phyloP scores from a whole-genome alignment of 2,797 vertebrate species.

The Lophius americanus region DNA sequence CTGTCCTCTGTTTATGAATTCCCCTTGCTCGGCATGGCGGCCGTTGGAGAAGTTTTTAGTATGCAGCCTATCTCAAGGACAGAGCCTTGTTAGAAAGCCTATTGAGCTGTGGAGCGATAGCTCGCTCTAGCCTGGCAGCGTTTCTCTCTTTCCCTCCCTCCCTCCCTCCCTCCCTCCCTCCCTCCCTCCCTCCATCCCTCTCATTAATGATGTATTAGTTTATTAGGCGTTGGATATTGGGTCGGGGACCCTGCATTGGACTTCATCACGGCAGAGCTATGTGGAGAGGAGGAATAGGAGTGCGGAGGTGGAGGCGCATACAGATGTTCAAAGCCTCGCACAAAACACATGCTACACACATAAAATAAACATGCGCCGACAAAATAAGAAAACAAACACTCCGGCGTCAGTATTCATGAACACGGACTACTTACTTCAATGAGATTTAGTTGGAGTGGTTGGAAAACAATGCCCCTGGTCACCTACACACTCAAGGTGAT shows the following conservation, averaged over 20 bases:
- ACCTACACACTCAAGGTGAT: constrained; percentile 39
- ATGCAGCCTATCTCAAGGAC: constrained; percentile 88
- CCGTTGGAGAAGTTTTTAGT: constrained; percentile 83
- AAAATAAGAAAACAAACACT: constrained; percentile 47
- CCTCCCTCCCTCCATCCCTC: constrained; percentile 39
- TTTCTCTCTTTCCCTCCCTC: constrained; percentile 55
- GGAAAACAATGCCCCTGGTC: constrained; percentile 51
- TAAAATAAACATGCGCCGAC: constrained; percentile 62
- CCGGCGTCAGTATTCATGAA: constrained; percentile 72
- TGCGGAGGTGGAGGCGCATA: constrained; percentile 49
- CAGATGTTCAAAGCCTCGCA: constrained; percentile 52
- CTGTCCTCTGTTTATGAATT: constrained; percentile 85
- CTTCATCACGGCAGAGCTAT: constrained; percentile 68
- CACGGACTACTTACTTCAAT: constrained; percentile 62
- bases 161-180: constrained; percentile 31
- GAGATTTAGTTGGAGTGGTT: constrained; percentile 65
- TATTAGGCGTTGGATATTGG: constrained; percentile 79
- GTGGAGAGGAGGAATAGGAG: constrained; percentile 62
- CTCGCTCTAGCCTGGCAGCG: constrained; percentile 57
- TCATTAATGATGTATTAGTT: constrained; percentile 83
- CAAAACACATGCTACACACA: constrained; percentile 42
- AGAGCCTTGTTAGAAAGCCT: constrained; percentile 79
- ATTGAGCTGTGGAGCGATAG: constrained; percentile 79
- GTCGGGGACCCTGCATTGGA: constrained; percentile 76
- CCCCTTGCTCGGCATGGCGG: constrained; percentile 75